A percentile compares a stretch with the other conserved stretches of the same genome.
phyloP scores from a whole-genome alignment of 2,888 invertebrate genomes.

The Drosophila recens region DNA sequence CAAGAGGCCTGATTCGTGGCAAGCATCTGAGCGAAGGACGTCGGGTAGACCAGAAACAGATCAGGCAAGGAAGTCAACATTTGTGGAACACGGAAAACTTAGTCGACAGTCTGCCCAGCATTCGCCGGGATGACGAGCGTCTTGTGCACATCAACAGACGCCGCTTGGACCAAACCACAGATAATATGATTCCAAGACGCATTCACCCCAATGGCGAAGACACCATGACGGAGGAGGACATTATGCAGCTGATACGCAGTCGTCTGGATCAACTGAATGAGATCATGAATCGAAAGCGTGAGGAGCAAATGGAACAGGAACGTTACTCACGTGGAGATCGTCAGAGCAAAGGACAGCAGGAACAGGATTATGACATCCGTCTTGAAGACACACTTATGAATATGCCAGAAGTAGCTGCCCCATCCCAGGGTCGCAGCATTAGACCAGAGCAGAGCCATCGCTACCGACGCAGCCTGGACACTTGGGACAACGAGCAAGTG shows the following conservation, averaged over 20 bases:
- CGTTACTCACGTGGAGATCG: not conserved
- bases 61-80: not conserved
- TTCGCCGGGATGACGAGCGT: not conserved
- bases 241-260: not conserved
- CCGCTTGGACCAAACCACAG: not conserved
- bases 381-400: constrained; percentile 54
- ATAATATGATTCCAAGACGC: not conserved
- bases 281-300: not conserved
- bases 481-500: not conserved
- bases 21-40: not conserved
- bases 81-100: not conserved
- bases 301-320: not conserved
- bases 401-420: constrained; percentile 20
- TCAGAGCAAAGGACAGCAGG: not conserved
- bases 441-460: constrained; percentile 46
- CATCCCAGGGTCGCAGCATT: too few relatives aligned
- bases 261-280: not conserved
- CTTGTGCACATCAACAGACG: not conserved
- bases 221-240: not conserved
- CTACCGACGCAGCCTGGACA: constrained; percentile 61
- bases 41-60: not conserved
- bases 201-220: not conserved
- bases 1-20: not conserved
- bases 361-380: constrained; percentile 33
- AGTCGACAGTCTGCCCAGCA: not conserved